These are phyloP conservation scores for Cyanoliseus patagonus DNA, from an alignment of 2,113 vertebrate genomes.

Conservation along the genomic window DNA sequence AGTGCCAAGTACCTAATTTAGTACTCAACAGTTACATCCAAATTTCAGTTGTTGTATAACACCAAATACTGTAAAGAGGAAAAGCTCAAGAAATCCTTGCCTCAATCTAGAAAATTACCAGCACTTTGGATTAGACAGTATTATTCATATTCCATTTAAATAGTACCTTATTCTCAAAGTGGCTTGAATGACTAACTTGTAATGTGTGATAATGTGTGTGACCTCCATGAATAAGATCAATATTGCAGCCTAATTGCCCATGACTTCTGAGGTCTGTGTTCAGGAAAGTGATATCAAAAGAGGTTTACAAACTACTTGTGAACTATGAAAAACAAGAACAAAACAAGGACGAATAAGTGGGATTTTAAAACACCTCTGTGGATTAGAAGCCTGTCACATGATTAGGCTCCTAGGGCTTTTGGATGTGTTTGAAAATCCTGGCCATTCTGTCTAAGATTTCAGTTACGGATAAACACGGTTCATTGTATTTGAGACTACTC, in stretches of 20 bases:
- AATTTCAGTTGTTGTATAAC: constrained; percentile 55
- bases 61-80: neutral
- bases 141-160: neutral
- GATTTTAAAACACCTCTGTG: neutral
- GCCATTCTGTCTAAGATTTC: neutral
- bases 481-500: neutral
- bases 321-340: neutral
- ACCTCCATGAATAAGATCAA: neutral
- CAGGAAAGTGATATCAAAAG: neutral
- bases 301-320: neutral
- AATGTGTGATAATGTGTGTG: neutral
- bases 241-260: neutral
- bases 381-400: neutral
- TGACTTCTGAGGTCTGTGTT: neutral
- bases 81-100: neutral
- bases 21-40: constrained; percentile 28
- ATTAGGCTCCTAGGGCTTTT: neutral
- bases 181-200: neutral
- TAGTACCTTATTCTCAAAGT: neutral
- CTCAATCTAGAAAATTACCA: neutral
- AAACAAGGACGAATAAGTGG: neutral
- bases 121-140: neutral
- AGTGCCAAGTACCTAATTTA: constrained; percentile 62
- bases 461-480: neutral
- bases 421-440: neutral